Conservation (phyloP, 1,140 invertebrate species). For the Ceratina calcarata region DNA sequence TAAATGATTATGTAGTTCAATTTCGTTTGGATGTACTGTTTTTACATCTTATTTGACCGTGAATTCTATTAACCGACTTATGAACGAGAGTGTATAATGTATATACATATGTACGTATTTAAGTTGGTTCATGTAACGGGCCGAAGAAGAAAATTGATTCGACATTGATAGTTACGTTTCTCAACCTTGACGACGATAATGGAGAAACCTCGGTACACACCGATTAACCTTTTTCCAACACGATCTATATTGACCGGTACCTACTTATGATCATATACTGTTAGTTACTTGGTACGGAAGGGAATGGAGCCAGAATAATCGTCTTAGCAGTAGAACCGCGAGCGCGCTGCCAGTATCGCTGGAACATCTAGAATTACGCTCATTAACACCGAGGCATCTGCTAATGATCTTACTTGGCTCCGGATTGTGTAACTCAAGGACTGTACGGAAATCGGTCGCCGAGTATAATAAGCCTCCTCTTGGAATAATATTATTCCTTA, state of each 20-base stretch:
- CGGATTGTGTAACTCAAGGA: slow-evolving; percentile 68
- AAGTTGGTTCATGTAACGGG: too few relatives aligned
- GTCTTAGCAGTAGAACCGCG: slow-evolving; percentile 61
- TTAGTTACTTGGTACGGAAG: slow-evolving; percentile 22
- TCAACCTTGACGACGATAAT: slow-evolving; percentile 33
- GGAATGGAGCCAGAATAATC: slow-evolving; percentile 55
- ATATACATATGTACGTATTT: too few relatives aligned
- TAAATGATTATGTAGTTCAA: too few relatives aligned
- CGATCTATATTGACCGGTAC: slow-evolving; percentile 47
- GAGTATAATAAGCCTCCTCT: slow-evolving; percentile 60
- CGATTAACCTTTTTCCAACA: slow-evolving; percentile 52
- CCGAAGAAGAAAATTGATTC: slow-evolving; percentile 41
- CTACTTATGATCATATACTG: slow-evolving; percentile 57
- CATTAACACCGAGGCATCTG: slow-evolving; percentile 68
- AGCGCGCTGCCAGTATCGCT: slow-evolving; percentile 57
- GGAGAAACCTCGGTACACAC: slow-evolving; percentile 34
- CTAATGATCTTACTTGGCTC: slow-evolving; percentile 68
- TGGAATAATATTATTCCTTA: slow-evolving; percentile 58
- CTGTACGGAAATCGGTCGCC: slow-evolving; percentile 63
- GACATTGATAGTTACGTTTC: slow-evolving; percentile 28
- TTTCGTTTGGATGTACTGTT: too few relatives aligned
- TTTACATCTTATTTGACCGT: too few relatives aligned
- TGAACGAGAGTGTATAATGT: too few relatives aligned
- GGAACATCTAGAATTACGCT: slow-evolving; percentile 69
- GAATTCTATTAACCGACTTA: too few relatives aligned